phyloP scores from a whole-genome alignment of 2,113 vertebrate genomes.

The Nyctibius bracteatus region DNA sequence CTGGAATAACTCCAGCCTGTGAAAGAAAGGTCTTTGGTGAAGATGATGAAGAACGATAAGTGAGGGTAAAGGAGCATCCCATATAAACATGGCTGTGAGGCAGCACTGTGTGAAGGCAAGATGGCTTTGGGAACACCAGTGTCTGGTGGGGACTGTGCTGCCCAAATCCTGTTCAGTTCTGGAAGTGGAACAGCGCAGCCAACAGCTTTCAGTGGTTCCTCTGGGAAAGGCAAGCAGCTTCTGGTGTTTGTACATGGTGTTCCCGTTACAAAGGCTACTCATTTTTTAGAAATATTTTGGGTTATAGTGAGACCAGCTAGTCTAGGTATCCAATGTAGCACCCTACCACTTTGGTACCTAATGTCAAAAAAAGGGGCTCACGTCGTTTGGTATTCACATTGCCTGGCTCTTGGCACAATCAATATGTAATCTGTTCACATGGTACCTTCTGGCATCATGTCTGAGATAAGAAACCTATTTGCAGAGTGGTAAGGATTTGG shows the following conservation, averaged over 20 bases:
- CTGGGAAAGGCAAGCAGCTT: background rate
- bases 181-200: background rate
- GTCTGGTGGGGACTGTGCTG: background rate
- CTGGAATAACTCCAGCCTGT: background rate
- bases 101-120: background rate
- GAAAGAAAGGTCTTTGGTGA: background rate
- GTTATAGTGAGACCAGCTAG: background rate
- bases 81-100: background rate
- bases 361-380: background rate
- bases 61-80: background rate
- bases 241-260: background rate
- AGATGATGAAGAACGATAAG: background rate
- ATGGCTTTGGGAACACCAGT: background rate
- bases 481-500: background rate
- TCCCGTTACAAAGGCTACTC: background rate
- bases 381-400: background rate
- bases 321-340: background rate
- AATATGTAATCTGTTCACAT: background rate
- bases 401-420: background rate
- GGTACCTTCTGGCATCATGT: background rate
- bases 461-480: background rate
- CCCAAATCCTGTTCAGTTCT: background rate
- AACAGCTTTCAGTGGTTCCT: background rate
- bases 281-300: background rate
- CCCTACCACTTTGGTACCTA: background rate